A percentile compares a stretch with the other conserved stretches of the same genome.
Evolutionary conservation across 2,113 vertebrate genomes (phyloP).

Genomic region (Sitta europaea): DNA sequence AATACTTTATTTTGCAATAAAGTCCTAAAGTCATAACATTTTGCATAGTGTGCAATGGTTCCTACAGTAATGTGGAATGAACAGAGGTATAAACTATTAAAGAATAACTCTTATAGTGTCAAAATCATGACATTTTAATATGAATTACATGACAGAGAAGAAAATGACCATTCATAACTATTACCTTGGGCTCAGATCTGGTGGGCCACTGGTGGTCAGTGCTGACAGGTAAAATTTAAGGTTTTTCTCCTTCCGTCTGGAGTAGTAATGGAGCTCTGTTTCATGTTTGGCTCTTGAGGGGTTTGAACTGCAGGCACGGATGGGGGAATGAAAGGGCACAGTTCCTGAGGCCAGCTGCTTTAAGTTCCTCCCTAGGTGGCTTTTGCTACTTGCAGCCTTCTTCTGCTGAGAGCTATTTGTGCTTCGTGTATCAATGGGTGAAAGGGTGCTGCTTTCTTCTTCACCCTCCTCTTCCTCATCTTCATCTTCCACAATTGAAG

Average conservation of each 20-base stretch:
- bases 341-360: slow-evolving; percentile 78
- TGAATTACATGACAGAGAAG: neutral
- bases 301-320: slow-evolving; percentile 70
- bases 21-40: neutral
- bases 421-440: slow-evolving; percentile 71
- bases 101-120: neutral
- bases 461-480: slow-evolving; percentile 74
- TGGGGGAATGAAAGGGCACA: slow-evolving; percentile 76
- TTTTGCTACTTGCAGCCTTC: slow-evolving; percentile 68
- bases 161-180: neutral
- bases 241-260: slow-evolving; percentile 74
- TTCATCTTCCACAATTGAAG: slow-evolving; percentile 80
- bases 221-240: slow-evolving; percentile 72
- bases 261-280: slow-evolving; percentile 59
- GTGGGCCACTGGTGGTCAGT: slow-evolving; percentile 60
- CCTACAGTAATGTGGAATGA: neutral
- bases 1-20: neutral
- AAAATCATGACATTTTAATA: neutral
- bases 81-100: neutral
- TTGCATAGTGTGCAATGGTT: neutral
- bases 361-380: slow-evolving; percentile 73
- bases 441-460: slow-evolving; percentile 70
- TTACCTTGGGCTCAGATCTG: slow-evolving; percentile 81
- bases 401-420: slow-evolving; percentile 65
- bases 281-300: slow-evolving; percentile 69